Conservation (phyloP, 2,888 invertebrate species). For the Tetramorium bicarinatum region DNA sequence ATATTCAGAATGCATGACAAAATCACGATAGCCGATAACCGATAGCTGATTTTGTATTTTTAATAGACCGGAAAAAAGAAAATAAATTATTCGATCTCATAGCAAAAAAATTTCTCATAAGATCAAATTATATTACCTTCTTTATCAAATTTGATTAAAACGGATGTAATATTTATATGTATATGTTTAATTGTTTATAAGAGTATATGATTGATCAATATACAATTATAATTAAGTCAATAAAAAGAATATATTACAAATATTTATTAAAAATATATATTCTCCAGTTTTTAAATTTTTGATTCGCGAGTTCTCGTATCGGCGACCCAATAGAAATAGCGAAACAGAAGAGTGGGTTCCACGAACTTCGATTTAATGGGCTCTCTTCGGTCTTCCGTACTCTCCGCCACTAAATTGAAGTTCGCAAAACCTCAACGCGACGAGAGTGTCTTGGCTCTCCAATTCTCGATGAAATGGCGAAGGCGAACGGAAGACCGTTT, state of each 20-base stretch:
- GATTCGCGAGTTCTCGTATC: neutral
- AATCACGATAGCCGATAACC: neutral
- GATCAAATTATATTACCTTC: neutral
- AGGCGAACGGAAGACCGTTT: conserved; percentile 55
- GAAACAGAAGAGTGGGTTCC: conserved; percentile 2
- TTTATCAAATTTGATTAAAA: neutral
- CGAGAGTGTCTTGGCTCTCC: conserved; percentile 31
- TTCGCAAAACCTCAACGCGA: conserved; percentile 44
- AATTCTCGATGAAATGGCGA: conserved; percentile 49
- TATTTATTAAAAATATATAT: too few species aligned
- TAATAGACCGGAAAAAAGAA: neutral
- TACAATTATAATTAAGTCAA: neutral
- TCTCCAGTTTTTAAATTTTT: neutral
- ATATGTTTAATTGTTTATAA: neutral
- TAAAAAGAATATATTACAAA: neutral
- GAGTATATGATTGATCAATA: neutral
- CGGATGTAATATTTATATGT: neutral
- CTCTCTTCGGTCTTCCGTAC: conserved; percentile 11
- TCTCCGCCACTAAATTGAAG: conserved; percentile 55
- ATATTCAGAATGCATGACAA: neutral
- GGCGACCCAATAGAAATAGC: neutral
- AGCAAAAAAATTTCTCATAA: neutral
- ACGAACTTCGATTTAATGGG: conserved; percentile 22
- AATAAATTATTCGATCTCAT: neutral
- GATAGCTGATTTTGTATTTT: neutral